These are phyloP conservation scores for Agrochola circellaris DNA, from an alignment of 2,888 invertebrate genomes.

Conservation along the genomic window DNA sequence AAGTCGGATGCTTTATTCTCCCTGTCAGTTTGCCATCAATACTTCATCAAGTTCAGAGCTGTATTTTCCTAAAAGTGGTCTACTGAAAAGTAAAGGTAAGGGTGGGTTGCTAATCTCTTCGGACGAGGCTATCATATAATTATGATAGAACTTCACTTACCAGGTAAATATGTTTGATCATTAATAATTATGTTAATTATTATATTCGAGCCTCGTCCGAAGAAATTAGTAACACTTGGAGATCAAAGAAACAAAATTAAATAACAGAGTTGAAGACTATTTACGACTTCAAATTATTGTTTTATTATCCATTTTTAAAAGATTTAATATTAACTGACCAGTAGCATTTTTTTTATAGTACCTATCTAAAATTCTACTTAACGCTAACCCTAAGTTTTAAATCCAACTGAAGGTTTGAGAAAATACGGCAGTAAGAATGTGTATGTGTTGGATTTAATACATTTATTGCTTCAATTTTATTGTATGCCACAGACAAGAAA, in stretches of 20 bases:
- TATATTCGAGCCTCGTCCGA: background rate
- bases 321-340: background rate
- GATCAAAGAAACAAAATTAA: no score
- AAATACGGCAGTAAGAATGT: background rate
- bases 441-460: background rate
- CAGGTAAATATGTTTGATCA: no score
- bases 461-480: background rate
- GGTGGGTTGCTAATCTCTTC: background rate
- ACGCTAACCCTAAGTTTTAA: background rate
- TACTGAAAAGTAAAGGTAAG: background rate
- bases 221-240: background rate
- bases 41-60: background rate
- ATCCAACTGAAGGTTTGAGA: background rate
- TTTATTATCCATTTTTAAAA: background rate
- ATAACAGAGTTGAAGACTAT: background rate
- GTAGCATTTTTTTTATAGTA: background rate
- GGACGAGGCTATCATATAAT: background rate
- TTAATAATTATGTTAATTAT: no score
- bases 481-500: background rate
- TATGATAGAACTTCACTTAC: no score
- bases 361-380: background rate
- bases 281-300: background rate
- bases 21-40: background rate
- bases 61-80: background rate
- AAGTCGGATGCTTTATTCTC: background rate